These are phyloP conservation scores for Pollenia labialis DNA, from an alignment of 2,888 invertebrate species.

Conservation along the genomic window DNA sequence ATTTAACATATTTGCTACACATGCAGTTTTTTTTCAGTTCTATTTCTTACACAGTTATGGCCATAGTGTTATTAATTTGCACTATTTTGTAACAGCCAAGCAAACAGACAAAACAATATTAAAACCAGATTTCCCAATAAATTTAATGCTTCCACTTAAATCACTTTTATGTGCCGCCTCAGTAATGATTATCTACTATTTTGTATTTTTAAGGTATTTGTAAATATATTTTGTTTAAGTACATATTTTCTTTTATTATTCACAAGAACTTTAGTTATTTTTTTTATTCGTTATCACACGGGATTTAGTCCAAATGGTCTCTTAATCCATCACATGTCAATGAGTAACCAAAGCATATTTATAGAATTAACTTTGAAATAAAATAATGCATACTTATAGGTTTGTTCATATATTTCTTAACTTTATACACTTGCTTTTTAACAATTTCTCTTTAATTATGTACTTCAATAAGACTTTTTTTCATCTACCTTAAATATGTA, in stretches of 20 bases:
- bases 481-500: too few species aligned
- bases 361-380: not conserved
- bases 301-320: constrained; percentile 12
- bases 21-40: too few species aligned
- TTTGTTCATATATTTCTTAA: not conserved
- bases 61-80: too few species aligned
- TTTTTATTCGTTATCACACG: constrained; percentile 12
- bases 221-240: too few species aligned
- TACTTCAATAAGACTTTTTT: not conserved
- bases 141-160: too few species aligned
- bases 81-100: too few species aligned
- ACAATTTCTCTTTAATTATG: not conserved
- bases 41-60: too few species aligned
- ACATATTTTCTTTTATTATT: constrained; percentile 4
- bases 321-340: constrained; percentile 20
- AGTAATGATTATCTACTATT: not conserved
- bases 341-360: constrained; percentile 14
- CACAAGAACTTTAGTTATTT: not conserved
- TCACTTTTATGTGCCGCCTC: not conserved
- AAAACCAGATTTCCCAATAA: too few species aligned
- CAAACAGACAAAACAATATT: too few species aligned
- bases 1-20: too few species aligned
- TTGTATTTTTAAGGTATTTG: not conserved
- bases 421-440: not conserved
- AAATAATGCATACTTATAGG: constrained; percentile 32